Evolutionary conservation across 2,797 vertebrate species (phyloP).

Genomic region (Rousettus madagascariensis): DNA sequence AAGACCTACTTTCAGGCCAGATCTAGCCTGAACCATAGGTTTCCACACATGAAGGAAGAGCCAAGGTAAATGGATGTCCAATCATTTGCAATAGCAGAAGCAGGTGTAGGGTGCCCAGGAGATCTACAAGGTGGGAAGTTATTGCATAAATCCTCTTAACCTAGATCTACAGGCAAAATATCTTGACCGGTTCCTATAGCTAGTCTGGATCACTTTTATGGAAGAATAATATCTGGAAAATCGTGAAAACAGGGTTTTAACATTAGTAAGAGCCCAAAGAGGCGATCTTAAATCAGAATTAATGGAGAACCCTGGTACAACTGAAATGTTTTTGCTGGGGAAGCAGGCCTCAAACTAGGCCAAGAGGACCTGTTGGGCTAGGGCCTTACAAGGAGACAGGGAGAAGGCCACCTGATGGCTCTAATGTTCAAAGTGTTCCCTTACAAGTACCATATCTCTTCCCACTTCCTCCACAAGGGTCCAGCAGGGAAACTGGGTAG

Average conservation of each 20-base stretch:
- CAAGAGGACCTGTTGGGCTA: background rate
- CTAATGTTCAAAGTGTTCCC: slow-evolving; percentile 43
- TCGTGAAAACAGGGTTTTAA: background rate
- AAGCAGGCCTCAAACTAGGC: background rate
- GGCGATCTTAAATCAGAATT: background rate
- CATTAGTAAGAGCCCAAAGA: background rate
- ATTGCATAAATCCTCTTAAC: background rate
- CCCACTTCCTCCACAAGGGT: background rate
- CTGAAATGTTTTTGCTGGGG: background rate
- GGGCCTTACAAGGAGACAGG: background rate
- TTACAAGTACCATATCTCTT: background rate
- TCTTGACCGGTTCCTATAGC: background rate
- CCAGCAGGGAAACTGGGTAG: background rate
- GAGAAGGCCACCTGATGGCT: background rate
- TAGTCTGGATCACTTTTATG: slow-evolving; percentile 12
- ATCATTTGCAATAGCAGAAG: background rate
- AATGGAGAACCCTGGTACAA: background rate
- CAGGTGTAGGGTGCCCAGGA: background rate
- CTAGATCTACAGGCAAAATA: background rate
- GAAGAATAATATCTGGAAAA: slow-evolving; percentile 7
- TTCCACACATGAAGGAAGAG: background rate
- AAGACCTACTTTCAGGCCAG: slow-evolving; percentile 14
- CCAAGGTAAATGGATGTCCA: background rate
- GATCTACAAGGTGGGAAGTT: background rate
- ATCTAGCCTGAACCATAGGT: background rate